Percentiles rank a stretch among this genome's conserved stretches.
Evolutionary conservation across 1,140 invertebrate genomes (phyloP).

Genomic region (Brachionus koreanus): DNA sequence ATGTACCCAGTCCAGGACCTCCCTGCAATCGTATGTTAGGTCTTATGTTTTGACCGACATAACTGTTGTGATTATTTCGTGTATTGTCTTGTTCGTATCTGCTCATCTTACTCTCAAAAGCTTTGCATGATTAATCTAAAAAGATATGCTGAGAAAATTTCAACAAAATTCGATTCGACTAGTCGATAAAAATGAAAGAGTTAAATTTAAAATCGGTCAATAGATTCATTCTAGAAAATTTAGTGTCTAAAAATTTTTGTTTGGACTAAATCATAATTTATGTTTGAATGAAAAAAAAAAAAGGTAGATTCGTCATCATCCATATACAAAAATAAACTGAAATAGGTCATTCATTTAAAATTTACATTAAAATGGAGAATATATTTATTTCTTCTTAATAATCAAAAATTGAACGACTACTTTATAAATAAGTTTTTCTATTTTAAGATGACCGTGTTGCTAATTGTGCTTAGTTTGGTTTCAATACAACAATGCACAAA

Average conservation of each 20-base stretch:
- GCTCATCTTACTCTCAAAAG: neutral
- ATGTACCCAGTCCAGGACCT: neutral
- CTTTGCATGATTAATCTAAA: neutral
- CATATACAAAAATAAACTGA: neutral
- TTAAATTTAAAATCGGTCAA: constrained; percentile 19
- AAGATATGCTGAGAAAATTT: neutral
- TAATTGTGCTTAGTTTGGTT: neutral
- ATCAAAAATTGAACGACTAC: neutral
- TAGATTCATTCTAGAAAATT: neutral
- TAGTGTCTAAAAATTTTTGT: neutral
- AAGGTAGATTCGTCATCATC: neutral
- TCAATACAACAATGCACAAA: neutral
- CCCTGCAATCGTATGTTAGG: neutral
- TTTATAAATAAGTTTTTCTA: neutral
- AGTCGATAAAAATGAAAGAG: neutral
- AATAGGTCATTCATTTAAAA: constrained; percentile 9
- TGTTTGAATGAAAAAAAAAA: neutral
- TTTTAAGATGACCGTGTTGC: neutral
- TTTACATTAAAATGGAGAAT: constrained; percentile 19
- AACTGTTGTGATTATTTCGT: constrained; percentile 14
- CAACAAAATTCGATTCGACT: neutral
- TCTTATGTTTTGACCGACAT: neutral
- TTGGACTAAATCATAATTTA: constrained; percentile 26
- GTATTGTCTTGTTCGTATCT: neutral
- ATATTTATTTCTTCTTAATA: neutral